phyloP scores from a whole-genome alignment of 1,140 invertebrate species.

The Zaprionus lachaisei region DNA sequence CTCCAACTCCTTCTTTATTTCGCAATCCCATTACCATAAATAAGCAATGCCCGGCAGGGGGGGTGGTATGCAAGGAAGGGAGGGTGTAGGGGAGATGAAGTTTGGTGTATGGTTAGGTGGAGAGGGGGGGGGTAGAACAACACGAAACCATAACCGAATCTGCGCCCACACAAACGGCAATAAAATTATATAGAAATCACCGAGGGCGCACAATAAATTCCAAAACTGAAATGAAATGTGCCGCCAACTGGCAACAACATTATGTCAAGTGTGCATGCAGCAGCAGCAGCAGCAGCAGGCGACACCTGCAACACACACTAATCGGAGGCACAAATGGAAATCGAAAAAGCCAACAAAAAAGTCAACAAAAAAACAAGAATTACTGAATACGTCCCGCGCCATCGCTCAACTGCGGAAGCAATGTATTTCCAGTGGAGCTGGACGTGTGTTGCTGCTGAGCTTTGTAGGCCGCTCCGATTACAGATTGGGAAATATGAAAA shows the following conservation, averaged over 20 bases:
- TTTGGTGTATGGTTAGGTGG: background rate
- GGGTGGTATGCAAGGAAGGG: background rate
- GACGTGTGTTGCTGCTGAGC: conserved; percentile 8
- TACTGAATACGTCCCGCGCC: conserved; percentile 4
- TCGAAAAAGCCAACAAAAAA: conserved; percentile 14
- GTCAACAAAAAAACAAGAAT: background rate
- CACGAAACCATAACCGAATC: conserved; percentile 33
- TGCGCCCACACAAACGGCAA: conserved; percentile 46
- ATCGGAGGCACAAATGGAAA: background rate
- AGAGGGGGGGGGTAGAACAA: background rate
- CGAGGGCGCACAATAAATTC: conserved; percentile 51
- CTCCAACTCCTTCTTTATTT: conserved; percentile 35
- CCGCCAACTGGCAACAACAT: conserved; percentile 56
- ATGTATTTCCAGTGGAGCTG: conserved; percentile 38
- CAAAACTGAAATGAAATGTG: conserved; percentile 52
- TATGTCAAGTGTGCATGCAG: conserved; percentile 51
- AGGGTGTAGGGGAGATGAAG: too few relatives aligned
- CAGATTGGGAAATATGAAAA: conserved; percentile 17
- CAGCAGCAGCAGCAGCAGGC: conserved; percentile 42
- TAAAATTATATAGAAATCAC: conserved; percentile 57
- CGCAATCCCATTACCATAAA: conserved; percentile 40
- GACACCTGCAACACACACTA: conserved; percentile 1
- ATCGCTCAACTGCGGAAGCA: conserved; percentile 49
- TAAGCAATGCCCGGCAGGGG: background rate
- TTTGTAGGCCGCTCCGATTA: conserved; percentile 58